A percentile compares a stretch with the other conserved stretches of the same genome.
Conservation (phyloP, 2,113 vertebrate genomes). For the Corythornis madagascariensis region DNA sequence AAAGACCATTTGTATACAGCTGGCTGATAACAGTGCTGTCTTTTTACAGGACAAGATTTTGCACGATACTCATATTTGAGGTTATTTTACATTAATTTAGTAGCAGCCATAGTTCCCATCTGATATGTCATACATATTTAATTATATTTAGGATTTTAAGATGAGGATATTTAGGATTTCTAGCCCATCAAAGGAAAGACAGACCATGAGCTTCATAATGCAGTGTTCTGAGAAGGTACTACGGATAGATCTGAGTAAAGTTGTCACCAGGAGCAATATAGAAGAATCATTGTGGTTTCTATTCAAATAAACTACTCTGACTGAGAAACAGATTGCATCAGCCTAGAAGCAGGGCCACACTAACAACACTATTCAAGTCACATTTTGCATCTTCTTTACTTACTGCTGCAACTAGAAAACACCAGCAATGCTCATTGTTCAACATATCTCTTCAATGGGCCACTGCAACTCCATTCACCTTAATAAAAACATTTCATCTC, state of each 20-base stretch:
- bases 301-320: neutral
- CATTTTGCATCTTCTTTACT: neutral
- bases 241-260: neutral
- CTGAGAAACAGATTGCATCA: neutral
- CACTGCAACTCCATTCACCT: neutral
- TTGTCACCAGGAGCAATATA: neutral
- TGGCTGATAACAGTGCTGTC: constrained; percentile 42
- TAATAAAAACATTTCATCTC: neutral
- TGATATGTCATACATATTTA: neutral
- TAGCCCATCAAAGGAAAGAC: neutral
- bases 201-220: neutral
- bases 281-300: neutral
- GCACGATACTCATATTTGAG: neutral
- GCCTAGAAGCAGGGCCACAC: neutral
- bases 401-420: neutral
- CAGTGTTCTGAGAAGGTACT: neutral
- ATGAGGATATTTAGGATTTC: neutral
- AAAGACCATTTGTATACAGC: constrained; percentile 15
- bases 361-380: neutral
- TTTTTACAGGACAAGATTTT: neutral
- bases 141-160: neutral
- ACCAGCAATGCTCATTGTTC: neutral
- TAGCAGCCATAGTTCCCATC: neutral
- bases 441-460: neutral
- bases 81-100: constrained; percentile 19